Percentiles rank a stretch among this genome's conserved stretches.
Evolutionary conservation across 2,797 vertebrate genomes (phyloP).

Genomic region (Bryconaethiops microstoma): DNA sequence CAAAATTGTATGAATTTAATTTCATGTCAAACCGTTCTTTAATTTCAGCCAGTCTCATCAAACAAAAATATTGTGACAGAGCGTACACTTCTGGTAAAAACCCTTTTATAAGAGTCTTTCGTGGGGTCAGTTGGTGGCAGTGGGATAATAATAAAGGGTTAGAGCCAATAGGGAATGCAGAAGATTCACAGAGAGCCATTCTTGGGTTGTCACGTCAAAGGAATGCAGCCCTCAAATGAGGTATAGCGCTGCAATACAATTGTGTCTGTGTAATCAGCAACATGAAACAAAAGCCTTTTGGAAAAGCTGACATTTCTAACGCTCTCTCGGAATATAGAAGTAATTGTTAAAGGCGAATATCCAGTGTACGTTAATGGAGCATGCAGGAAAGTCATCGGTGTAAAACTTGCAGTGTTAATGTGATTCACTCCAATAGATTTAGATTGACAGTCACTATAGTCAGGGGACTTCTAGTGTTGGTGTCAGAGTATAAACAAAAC

Average conservation of each 20-base stretch:
- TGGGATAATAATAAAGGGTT: constrained; percentile 42
- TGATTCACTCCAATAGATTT: too few relatives aligned
- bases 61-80: constrained; percentile 10
- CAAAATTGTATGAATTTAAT: too few relatives aligned
- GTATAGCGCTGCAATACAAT: constrained; percentile 39
- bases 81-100: constrained; percentile 15
- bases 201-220: constrained; percentile 64
- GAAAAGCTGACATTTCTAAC: constrained; percentile 39
- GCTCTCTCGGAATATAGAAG: constrained; percentile 25
- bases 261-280: constrained; percentile 49
- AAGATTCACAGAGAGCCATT: constrained; percentile 67
- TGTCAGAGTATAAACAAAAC: too few relatives aligned
- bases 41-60: background rate
- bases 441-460: too few relatives aligned
- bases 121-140: constrained; percentile 34
- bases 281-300: constrained; percentile 53
- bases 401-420: too few relatives aligned
- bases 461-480: too few relatives aligned
- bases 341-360: constrained; percentile 37
- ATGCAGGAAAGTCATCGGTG: too few relatives aligned
- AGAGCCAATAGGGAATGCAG: constrained; percentile 65
- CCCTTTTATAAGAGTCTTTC: constrained; percentile 1
- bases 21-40: background rate
- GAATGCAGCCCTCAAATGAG: constrained; percentile 64
- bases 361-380: background rate